Conservation (phyloP, 2,113 vertebrate species). For the Laticauda laticaudata region DNA sequence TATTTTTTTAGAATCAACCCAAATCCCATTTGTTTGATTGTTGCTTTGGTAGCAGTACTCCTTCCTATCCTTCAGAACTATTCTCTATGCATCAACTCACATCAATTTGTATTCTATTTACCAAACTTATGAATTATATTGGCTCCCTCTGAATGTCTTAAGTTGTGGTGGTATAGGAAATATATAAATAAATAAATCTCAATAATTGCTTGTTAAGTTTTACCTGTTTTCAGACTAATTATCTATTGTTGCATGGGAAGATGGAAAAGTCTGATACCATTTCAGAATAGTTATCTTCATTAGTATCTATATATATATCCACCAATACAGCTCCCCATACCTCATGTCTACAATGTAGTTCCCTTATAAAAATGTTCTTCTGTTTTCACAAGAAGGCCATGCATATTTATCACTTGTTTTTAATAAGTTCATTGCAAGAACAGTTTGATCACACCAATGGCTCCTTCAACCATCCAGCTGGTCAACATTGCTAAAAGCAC, state of each 20-base stretch:
- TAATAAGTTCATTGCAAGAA: neutral
- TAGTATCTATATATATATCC: neutral
- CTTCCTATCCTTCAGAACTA: neutral
- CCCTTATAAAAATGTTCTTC: neutral
- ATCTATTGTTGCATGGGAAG: neutral
- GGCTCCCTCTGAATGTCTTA: neutral
- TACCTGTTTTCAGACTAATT: neutral
- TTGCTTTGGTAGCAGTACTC: neutral
- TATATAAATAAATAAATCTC: neutral
- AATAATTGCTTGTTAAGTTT: neutral
- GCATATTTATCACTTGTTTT: neutral
- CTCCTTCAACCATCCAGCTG: neutral
- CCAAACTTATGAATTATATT: neutral
- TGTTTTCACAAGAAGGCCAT: neutral
- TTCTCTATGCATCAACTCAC: neutral
- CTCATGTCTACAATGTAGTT: neutral
- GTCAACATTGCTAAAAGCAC: neutral
- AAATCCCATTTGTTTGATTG: neutral
- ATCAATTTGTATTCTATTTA: neutral
- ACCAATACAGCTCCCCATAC: neutral
- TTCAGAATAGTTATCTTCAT: neutral
- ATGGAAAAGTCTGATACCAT: neutral
- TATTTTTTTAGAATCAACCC: neutral
- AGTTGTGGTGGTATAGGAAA: neutral
- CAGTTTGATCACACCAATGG: neutral